phyloP scores from a whole-genome alignment of 2,888 invertebrate species.

The Smittia aterrima region DNA sequence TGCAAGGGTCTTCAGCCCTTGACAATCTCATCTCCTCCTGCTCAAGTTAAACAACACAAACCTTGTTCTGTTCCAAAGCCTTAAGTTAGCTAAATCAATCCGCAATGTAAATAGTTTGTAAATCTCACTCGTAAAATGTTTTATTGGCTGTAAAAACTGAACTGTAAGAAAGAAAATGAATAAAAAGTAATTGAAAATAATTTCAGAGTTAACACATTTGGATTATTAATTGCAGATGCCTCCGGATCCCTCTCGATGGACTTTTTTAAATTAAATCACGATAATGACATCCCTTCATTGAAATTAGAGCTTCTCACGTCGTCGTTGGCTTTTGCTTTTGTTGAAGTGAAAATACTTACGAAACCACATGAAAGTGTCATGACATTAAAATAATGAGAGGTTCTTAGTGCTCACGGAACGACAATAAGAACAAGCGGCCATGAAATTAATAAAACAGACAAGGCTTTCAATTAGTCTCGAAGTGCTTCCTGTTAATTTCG shows the following conservation, averaged over 20 bases:
- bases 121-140: background rate
- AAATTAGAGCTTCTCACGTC: conserved; percentile 31
- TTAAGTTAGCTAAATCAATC: background rate
- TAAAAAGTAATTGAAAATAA: background rate
- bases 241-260: too few species aligned
- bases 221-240: too few species aligned
- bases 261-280: conserved; percentile 33
- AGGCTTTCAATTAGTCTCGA: conserved; percentile 12
- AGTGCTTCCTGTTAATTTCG: conserved; percentile 38
- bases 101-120: too few species aligned
- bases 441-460: conserved; percentile 26
- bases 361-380: conserved; percentile 28
- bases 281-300: conserved; percentile 35
- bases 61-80: background rate
- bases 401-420: background rate
- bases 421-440: background rate
- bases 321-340: background rate
- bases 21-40: too few species aligned
- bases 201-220: too few species aligned
- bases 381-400: conserved; percentile 36
- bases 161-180: background rate
- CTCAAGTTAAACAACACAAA: too few species aligned
- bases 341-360: background rate
- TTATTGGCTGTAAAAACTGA: conserved; percentile 24
- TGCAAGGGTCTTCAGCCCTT: too few species aligned